Evolutionary conservation across 2,888 invertebrate genomes (phyloP), one percentile per base, ranked within the genome.

Genomic region (Cyaniris semiargus): DNA sequence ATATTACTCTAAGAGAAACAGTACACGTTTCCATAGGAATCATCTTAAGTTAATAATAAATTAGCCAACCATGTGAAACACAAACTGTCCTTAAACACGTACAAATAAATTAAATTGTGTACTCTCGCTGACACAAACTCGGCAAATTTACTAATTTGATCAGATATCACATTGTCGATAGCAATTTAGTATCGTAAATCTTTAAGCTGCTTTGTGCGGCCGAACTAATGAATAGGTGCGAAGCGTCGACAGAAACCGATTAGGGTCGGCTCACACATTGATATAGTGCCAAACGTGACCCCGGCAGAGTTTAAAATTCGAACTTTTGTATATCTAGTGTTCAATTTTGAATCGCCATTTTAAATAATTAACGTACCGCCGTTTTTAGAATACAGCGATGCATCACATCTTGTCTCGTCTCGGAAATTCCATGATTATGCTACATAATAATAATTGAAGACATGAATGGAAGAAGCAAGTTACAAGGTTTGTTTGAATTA

Each of bases 181-280:
- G 84, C 84, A 87, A 88, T 90, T 84, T 85, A 83, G 83, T 80
- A 81, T 82, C 85, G 87, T 86, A 87, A 88, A 89, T 88, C 90
- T 88, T 88, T 92, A 92, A 92, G 90, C 92, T 87, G 91, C 90
- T 91, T 91, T 91, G 89, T 88, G 82, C 85, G 86, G 87, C 84
- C 83, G 84, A 82, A 85, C 87, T 88, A 87, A 88, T 89, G 86
- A 87, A 84, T 84, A 84, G 85, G 74, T 76, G 76, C 58, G 77
- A 70, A 66, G 83, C 84, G 84, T 85, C 84, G 84, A 86, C 85
- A 83, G 80, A 53, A 74, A 27, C 53, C 74, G 48, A 48, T 48
- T 38, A 38, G 38, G 38, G 38, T 38, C 38, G 38, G 38, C 38
- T 38, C 38, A 38, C 38, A 38, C 38, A 38, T 38, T 15, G 48